Evolutionary conservation across 2,113 vertebrate genomes (phyloP).

Genomic region (Plecotus auritus): DNA sequence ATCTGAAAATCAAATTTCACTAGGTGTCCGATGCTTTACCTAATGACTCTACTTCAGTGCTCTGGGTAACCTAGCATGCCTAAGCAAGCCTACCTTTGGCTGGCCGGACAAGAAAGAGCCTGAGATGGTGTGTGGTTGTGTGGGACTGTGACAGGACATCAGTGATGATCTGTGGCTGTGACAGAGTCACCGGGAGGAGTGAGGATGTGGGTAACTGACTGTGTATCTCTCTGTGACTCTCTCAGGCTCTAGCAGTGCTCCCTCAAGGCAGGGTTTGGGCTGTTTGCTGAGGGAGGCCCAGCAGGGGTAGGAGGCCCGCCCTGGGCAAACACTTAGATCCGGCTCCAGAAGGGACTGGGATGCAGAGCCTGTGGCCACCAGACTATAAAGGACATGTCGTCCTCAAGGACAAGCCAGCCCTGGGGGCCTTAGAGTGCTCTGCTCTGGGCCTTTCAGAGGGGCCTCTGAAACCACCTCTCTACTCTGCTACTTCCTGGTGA

Average conservation of each 20-base stretch:
- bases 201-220: not conserved
- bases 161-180: not conserved
- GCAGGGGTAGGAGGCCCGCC: not conserved
- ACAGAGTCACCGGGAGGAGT: not conserved
- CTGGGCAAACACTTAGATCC: slow-evolving; percentile 64
- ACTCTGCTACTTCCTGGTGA: slow-evolving; percentile 43
- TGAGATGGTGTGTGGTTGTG: not conserved
- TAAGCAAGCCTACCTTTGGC: not conserved
- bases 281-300: slow-evolving; percentile 44
- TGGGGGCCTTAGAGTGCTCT: not conserved
- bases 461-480: not conserved
- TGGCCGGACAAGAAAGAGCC: not conserved
- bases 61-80: not conserved
- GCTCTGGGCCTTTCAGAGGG: not conserved
- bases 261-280: not conserved
- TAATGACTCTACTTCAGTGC: not conserved
- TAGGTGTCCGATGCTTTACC: not conserved
- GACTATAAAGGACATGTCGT: not conserved
- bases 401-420: not conserved
- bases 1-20: not conserved
- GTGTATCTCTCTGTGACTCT: not conserved
- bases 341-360: not conserved
- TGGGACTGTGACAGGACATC: not conserved
- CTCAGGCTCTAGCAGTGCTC: not conserved
- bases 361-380: not conserved